Evolutionary conservation across 2,888 invertebrate genomes (phyloP), one percentile per base, ranked within the genome.

Genomic region (Nycteola revayana): DNA sequence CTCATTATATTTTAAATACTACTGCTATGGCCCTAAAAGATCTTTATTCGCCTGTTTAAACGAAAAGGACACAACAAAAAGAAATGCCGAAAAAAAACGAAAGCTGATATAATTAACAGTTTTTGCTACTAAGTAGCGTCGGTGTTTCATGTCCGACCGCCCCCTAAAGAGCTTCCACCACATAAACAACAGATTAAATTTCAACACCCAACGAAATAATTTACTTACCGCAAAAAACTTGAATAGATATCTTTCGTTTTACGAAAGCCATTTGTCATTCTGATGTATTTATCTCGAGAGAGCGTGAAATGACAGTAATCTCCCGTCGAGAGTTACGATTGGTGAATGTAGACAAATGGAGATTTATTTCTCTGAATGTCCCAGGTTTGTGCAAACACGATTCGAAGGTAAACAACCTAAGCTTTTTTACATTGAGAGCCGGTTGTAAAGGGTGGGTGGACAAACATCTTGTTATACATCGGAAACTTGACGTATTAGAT

Each of bases 301-400:
- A 72, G 65, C 62, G 70, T 70, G 60, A 66, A 72, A 62, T 61
- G 51, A 58, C 60, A 63, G 47, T 58, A 49, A 59, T 65, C 64
- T 59, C 75, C 71, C 54, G 70, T 59, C 34, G 71, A 36, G 51
- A 43, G 33, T 38, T 43, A 53, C 60, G 71, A 78, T 81, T 76
- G 75, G 77, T 78, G 75, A 82, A 75, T 75, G 67, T 65, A 42
- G 67, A 75, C 74, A 82, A 79, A 80, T 76, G 66, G 69, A 74
- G 71, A 78, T 81, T 78, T 73, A 78, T 82, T 77, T 74, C 68
- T 49, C 45, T 56, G 71, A 80, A 77, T 53, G 60, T 62, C 60
- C 48, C 58, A 56, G 61, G 66, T 64, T 83, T 79, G 71, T 78
- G 72, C 74, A 82, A 81, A 83, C 77, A 82, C 40, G 49, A 42